phyloP scores from a whole-genome alignment of 2,888 invertebrate species.

The Drosophila anomalata region DNA sequence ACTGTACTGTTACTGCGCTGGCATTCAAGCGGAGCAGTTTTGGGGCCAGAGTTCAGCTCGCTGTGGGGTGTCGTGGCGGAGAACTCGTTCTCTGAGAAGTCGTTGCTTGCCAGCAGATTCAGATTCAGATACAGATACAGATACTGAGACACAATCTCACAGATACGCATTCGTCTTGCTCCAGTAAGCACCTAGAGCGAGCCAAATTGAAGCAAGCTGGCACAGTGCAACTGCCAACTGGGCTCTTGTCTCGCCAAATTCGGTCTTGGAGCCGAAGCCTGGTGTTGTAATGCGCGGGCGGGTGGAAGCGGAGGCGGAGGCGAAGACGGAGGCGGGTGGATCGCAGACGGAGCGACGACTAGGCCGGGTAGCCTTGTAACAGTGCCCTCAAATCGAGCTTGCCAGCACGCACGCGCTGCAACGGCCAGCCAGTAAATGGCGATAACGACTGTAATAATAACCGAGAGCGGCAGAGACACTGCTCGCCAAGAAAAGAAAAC shows the following conservation, averaged over 20 bases:
- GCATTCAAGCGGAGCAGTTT: slow-evolving; percentile 12
- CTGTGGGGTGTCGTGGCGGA: slow-evolving; percentile 49
- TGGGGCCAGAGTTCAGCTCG: slow-evolving; percentile 55
- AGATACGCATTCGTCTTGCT: slow-evolving; percentile 60
- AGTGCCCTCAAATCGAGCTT: slow-evolving; percentile 80
- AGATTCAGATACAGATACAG: slow-evolving; percentile 14
- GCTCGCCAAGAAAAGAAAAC: slow-evolving; percentile 40
- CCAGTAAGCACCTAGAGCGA: slow-evolving; percentile 69
- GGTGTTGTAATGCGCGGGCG: slow-evolving; percentile 5
- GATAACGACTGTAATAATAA: slow-evolving; percentile 34
- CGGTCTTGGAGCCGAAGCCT: slow-evolving; percentile 15
- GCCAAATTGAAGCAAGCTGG: slow-evolving; percentile 49
- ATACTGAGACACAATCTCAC: slow-evolving; percentile 11
- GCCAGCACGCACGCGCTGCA: slow-evolving; percentile 67
- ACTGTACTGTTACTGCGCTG: slow-evolving; percentile 3
- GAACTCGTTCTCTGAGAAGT: slow-evolving; percentile 55
- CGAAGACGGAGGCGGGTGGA: slow-evolving; percentile 8
- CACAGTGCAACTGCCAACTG: slow-evolving; percentile 63
- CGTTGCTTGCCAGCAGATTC: slow-evolving; percentile 3
- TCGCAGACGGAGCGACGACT: slow-evolving; percentile 45
- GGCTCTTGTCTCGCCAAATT: slow-evolving; percentile 63
- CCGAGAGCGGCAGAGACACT: slow-evolving; percentile 24
- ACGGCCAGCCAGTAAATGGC: slow-evolving; percentile 26
- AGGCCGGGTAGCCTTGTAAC: slow-evolving; percentile 79
- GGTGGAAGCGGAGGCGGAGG: neutral